Conservation (phyloP, 2,113 vertebrate species). For the Macquaria ambigua region DNA sequence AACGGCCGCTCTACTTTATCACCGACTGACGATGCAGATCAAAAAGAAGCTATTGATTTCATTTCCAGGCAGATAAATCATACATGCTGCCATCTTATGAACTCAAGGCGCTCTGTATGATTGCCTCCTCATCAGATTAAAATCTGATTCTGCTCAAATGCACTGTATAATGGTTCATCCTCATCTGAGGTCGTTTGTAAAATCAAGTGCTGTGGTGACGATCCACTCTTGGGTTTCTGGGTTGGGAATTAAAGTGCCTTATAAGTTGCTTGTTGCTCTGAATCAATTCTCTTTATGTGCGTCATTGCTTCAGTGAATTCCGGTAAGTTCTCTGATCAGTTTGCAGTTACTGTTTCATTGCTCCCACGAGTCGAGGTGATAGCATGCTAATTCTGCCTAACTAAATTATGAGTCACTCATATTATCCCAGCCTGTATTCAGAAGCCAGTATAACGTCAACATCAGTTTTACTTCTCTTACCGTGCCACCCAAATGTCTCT, state of each 20-base stretch:
- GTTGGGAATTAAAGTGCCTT: background rate
- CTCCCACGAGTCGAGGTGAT: background rate
- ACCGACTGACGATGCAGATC: conserved; percentile 45
- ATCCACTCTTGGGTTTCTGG: background rate
- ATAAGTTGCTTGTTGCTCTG: conserved; percentile 12
- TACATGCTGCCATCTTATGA: conserved; percentile 9
- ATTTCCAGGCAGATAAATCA: conserved; percentile 54
- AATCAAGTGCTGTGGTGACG: conserved; percentile 2
- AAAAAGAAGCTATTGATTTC: conserved; percentile 57
- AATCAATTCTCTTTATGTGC: conserved; percentile 16
- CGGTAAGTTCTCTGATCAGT: background rate
- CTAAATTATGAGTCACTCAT: conserved; percentile 9
- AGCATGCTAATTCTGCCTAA: background rate
- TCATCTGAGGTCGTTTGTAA: conserved; percentile 30
- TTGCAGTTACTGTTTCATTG: conserved; percentile 16
- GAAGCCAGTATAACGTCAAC: conserved; percentile 23
- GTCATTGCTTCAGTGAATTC: conserved; percentile 8
- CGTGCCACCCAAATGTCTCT: conserved; percentile 31
- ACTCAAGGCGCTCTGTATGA: conserved; percentile 11
- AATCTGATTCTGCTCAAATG: conserved; percentile 46
- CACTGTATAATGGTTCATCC: conserved; percentile 31
- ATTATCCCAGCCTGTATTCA: conserved; percentile 10
- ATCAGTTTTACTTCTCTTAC: conserved; percentile 32
- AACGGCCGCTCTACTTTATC: conserved; percentile 39
- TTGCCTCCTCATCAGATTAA: conserved; percentile 46